Evolutionary conservation across 2,888 invertebrate species (phyloP).

Genomic region (Amiota mariae): DNA sequence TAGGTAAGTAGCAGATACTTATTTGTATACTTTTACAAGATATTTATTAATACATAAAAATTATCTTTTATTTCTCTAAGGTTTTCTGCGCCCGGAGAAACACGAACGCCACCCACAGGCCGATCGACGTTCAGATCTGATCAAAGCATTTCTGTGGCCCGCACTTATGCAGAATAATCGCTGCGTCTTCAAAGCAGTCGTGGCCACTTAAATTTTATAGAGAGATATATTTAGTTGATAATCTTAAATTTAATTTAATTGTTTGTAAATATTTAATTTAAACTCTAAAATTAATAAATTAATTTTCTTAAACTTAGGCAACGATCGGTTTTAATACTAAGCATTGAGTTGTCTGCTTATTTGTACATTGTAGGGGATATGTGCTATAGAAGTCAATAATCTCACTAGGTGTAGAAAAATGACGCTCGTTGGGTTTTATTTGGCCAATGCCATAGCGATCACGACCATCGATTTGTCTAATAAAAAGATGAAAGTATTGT

Average conservation of each 20-base stretch:
- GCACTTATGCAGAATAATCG: slow-evolving; percentile 84
- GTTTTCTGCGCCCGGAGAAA: slow-evolving; percentile 80
- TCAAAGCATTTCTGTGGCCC: slow-evolving; percentile 91
- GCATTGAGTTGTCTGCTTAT: slow-evolving; percentile 65
- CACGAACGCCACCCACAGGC: slow-evolving; percentile 87
- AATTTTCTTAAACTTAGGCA: slow-evolving; percentile 35
- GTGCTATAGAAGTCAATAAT: slow-evolving; percentile 71
- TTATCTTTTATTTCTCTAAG: neutral
- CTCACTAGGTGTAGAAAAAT: slow-evolving; percentile 68
- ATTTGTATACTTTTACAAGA: neutral
- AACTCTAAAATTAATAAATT: slow-evolving; percentile 35
- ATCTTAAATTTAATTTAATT: slow-evolving; percentile 36
- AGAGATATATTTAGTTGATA: slow-evolving; percentile 12
- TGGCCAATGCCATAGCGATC: slow-evolving; percentile 70
- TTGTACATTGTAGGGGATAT: slow-evolving; percentile 70
- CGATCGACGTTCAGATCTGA: slow-evolving; percentile 82
- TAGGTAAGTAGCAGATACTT: slow-evolving; percentile 72
- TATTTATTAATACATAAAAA: neutral
- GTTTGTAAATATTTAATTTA: slow-evolving; percentile 55
- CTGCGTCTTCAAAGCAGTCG: slow-evolving; percentile 89
- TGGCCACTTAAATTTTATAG: slow-evolving; percentile 80
- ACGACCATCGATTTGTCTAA: slow-evolving; percentile 63
- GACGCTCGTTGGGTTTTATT: slow-evolving; percentile 66
- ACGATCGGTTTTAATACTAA: slow-evolving; percentile 66
- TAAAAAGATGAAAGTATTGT: slow-evolving; percentile 70